phyloP scores from a whole-genome alignment of 2,888 invertebrate genomes.

The Mimumesa dahlbomi region DNA sequence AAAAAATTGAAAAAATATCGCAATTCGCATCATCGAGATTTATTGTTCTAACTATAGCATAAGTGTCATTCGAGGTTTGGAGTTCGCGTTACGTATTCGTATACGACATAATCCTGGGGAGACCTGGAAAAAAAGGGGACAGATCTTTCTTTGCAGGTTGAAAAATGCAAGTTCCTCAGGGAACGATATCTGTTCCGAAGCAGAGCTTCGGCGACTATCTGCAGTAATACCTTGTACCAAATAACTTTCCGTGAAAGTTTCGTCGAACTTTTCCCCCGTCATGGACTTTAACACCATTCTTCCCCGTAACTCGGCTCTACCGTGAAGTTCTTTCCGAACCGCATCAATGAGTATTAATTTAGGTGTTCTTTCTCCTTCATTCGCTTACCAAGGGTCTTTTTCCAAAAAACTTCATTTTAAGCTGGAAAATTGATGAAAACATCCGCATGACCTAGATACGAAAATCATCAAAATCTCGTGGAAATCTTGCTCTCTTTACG shows the following conservation, averaged over 20 bases:
- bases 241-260: slow-evolving; percentile 50
- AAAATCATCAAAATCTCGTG: not conserved
- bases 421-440: slow-evolving; percentile 17
- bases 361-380: slow-evolving; percentile 15
- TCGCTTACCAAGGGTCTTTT: slow-evolving; percentile 4
- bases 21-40: too few species aligned
- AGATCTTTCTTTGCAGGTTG: slow-evolving; percentile 41
- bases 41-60: too few species aligned
- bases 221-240: slow-evolving; percentile 44
- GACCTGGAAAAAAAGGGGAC: slow-evolving; percentile 22
- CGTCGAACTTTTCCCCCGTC: slow-evolving; percentile 30
- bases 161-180: slow-evolving; percentile 41
- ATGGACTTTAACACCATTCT: slow-evolving; percentile 19
- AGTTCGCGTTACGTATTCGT: not conserved
- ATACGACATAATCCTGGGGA: not conserved
- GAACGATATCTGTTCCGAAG: slow-evolving; percentile 39
- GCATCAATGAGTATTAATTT: slow-evolving; percentile 49
- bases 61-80: too few species aligned
- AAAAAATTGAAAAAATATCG: too few species aligned
- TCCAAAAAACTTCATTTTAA: not conserved
- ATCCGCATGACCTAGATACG: slow-evolving; percentile 19
- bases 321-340: not conserved
- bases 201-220: slow-evolving; percentile 34
- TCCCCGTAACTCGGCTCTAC: slow-evolving; percentile 1
- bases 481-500: not conserved